Evolutionary conservation across 2,113 vertebrate species (phyloP).

Genomic region (Machaerirhynchus nigripectus): DNA sequence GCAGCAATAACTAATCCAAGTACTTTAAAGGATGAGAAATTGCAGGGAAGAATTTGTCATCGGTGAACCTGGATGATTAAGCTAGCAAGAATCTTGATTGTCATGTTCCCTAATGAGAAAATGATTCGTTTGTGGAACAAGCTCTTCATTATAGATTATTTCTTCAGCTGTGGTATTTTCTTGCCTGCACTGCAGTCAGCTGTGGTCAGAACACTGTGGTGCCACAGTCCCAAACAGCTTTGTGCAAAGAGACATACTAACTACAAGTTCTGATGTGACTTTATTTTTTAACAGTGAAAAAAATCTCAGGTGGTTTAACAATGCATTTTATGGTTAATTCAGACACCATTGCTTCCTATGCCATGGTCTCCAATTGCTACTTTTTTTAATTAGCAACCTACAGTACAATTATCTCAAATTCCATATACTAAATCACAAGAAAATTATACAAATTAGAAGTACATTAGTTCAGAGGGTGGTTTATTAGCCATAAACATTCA

Average conservation of each 20-base stretch:
- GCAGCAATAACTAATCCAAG: not conserved
- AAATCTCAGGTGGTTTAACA: not conserved
- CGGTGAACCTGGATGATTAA: not conserved
- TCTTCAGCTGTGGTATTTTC: not conserved
- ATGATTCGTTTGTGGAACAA: not conserved
- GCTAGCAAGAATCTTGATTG: not conserved
- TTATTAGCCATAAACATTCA: slow-evolving; percentile 9
- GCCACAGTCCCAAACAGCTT: fast-evolving
- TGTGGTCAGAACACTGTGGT: not conserved
- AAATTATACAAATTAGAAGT: not conserved
- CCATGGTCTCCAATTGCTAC: not conserved
- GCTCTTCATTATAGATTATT: not conserved
- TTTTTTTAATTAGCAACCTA: not conserved
- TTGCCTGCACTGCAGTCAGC: not conserved
- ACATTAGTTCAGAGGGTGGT: not conserved
- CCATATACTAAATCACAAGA: not conserved
- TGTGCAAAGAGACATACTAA: not conserved
- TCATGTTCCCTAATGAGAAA: slow-evolving; percentile 1
- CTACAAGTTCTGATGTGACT: not conserved
- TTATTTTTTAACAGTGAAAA: not conserved
- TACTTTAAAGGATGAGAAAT: not conserved
- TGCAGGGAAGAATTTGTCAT: not conserved
- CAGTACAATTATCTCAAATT: not conserved
- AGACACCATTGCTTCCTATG: not conserved
- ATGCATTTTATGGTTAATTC: not conserved